Conservation (phyloP, 2,888 invertebrate species). For the Pyrgus malvae region DNA sequence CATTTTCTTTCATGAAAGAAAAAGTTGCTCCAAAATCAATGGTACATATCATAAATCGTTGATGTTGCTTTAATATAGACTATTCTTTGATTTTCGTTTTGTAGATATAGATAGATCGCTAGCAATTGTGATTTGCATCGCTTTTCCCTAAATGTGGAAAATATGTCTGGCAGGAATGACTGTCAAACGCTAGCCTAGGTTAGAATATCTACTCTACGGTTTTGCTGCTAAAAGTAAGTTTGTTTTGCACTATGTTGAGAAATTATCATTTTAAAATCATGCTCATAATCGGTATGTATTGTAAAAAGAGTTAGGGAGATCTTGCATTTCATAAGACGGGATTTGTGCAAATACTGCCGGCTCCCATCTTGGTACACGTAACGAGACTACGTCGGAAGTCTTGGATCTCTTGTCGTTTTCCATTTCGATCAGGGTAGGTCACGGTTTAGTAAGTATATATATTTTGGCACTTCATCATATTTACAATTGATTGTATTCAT, state of each 20-base stretch:
- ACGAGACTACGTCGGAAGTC: not conserved
- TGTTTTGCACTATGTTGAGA: not conserved
- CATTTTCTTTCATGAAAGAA: no score
- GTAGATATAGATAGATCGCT: not conserved
- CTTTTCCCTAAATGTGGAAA: not conserved
- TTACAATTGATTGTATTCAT: not conserved
- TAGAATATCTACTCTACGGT: conserved; percentile 62
- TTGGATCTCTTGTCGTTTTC: not conserved
- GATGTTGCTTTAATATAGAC: no score
- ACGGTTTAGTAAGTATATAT: not conserved
- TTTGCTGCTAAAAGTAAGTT: conserved; percentile 61
- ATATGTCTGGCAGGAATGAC: conserved; percentile 29
- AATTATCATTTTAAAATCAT: not conserved
- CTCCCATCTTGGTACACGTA: conserved; percentile 12
- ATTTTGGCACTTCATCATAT: not conserved
- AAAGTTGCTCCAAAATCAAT: no score
- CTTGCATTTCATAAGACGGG: not conserved
- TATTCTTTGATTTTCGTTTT: no score
- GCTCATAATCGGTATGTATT: not conserved
- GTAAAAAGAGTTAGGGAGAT: not conserved
- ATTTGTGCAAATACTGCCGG: not conserved
- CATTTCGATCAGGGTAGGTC: not conserved
- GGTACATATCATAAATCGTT: no score
- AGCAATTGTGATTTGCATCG: not conserved
- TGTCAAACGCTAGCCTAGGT: conserved; percentile 56